Base-by-base conservation (phyloP, 2,888 invertebrate genomes). In the Cryptocheilus praepositus region DNA sequence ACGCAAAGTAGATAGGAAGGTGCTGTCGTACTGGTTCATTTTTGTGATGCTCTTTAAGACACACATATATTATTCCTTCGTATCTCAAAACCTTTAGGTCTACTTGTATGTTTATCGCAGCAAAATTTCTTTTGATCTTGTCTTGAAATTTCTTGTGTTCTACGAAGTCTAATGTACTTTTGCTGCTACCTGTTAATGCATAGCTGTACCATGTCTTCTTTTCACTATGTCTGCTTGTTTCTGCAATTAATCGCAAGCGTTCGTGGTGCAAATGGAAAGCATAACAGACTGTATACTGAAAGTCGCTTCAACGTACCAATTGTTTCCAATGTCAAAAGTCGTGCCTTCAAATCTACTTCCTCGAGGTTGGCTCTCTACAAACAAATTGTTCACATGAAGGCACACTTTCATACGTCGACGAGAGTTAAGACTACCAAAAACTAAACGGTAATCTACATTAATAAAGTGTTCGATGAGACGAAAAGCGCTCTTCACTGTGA, bases 141-240 rank as follows among this genome's bases (percentile, higher is more conserved):
- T 72, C 25, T 49, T 76, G 56, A 21, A 86, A 62, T 21, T 81
- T 77, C 16, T 45, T 56, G 15, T 61, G 64, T 5, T 63, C 61
- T 22, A 76, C 3, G 36, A 65, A 60, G 54, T 49, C 56, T n/a
- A 15, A n/a, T n/a, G n/a, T 0, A 15, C n/a, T 1, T 16, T 18
- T 51, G 7, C 15, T 53, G 18, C 8, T 51, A 5, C 63, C 69
- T 44, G 52, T 73, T 44, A 86, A 72, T 52, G 71, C 71, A 25
- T 83, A 77, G 16, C 76, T 72, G 43, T 83, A 78, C 87, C 87
- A 87, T 19, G 55, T 57, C 64, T 71, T 84, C 55, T 67, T 81
- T 0, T 70, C 73, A 25, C 71, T 72, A 70, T 87, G 87, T 70
- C 82, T 83, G 67, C 87, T 86, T 5, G 82, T 18, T 7, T 86